Conservation (phyloP, 2,888 invertebrate genomes). For the Cremastinae sp. region DNA sequence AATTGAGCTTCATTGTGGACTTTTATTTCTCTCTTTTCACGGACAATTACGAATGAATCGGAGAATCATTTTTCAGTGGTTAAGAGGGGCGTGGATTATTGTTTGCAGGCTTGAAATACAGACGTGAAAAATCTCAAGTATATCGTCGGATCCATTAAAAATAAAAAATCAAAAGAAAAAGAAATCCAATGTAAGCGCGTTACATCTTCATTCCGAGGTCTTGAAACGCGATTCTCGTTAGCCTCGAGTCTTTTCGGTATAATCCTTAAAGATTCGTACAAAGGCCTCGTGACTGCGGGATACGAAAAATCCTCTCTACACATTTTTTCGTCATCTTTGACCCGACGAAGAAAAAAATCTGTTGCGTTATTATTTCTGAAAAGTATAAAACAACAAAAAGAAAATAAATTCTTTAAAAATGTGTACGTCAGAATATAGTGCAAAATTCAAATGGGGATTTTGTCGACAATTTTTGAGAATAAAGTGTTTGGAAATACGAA, state of each 20-base stretch:
- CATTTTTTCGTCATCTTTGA: conserved; percentile 1
- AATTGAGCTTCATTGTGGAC: conserved; percentile 52
- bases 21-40: conserved; percentile 38
- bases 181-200: conserved; percentile 23
- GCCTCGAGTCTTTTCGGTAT: conserved; percentile 42
- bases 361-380: too few species aligned
- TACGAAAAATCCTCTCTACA: conserved; percentile 50
- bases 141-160: conserved; percentile 50
- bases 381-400: too few species aligned
- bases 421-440: too few species aligned
- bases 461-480: too few species aligned
- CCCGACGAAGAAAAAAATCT: too few species aligned
- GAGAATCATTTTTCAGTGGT: conserved; percentile 62
- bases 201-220: conserved; percentile 10
- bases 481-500: conserved; percentile 17
- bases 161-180: conserved; percentile 18
- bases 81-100: conserved; percentile 49
- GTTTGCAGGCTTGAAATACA: conserved; percentile 21
- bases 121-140: conserved; percentile 49
- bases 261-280: conserved; percentile 56
- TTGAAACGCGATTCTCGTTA: conserved; percentile 47
- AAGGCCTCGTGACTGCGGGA: conserved; percentile 58
- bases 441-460: too few species aligned
- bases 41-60: conserved; percentile 57
- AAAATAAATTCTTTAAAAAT: too few species aligned